A percentile compares a stretch with the other conserved stretches of the same genome.
These are phyloP conservation scores for Piezodorus guildinii DNA, from an alignment of 1,140 invertebrate genomes.

Conservation along the genomic window DNA sequence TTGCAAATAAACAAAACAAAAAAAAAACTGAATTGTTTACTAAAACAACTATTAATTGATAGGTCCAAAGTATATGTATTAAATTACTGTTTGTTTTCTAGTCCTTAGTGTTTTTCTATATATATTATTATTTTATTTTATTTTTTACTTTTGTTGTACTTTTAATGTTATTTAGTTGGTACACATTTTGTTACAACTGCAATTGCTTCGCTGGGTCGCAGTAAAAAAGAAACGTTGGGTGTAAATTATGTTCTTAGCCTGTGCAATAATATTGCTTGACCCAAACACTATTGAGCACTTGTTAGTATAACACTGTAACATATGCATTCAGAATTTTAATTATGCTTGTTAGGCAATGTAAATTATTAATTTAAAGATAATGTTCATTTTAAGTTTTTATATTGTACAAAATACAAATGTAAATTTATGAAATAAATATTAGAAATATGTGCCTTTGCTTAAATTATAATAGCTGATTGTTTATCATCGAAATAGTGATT, in stretches of 20 bases:
- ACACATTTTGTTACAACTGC: neutral
- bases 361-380: constrained; percentile 15
- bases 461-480: constrained; percentile 9
- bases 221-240: neutral
- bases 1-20: neutral
- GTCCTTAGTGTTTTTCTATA: neutral
- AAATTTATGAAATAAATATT: constrained; percentile 6
- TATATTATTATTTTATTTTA: neutral
- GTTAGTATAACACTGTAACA: constrained; percentile 13
- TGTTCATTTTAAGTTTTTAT: constrained; percentile 11
- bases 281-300: constrained; percentile 7
- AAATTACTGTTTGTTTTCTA: constrained; percentile 12
- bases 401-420: constrained; percentile 9
- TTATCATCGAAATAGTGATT: neutral
- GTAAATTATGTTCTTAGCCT: neutral
- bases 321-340: constrained; percentile 4
- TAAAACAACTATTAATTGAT: neutral
- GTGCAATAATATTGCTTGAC: constrained; percentile 10
- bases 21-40: constrained; percentile 3
- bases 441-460: constrained; percentile 14
- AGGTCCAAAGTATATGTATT: neutral
- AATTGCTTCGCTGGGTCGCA: constrained; percentile 9
- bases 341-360: constrained; percentile 12
- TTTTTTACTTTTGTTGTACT: constrained; percentile 7
- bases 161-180: constrained; percentile 15